A percentile compares a stretch with the other conserved stretches of the same genome.
phyloP scores from a whole-genome alignment of 2,797 vertebrate species.

The Fratercula arctica region DNA sequence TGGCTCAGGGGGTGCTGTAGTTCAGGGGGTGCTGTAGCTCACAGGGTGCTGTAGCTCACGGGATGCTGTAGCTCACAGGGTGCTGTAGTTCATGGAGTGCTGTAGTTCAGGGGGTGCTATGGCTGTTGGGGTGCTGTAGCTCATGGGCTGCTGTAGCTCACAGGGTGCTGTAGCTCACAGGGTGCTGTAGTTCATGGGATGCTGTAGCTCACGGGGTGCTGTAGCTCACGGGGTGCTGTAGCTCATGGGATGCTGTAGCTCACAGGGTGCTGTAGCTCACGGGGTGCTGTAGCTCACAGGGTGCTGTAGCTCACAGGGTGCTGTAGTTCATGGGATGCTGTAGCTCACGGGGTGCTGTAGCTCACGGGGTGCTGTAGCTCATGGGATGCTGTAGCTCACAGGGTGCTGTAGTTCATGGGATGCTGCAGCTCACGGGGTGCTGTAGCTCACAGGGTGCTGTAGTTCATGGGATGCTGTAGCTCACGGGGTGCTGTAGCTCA shows the following conservation, averaged over 20 bases:
- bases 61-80: fast-evolving
- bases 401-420: no score
- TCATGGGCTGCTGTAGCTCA: neutral
- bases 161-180: no score
- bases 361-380: neutral
- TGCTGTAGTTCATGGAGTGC: fast-evolving
- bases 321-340: neutral
- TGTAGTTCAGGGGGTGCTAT: neutral
- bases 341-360: neutral
- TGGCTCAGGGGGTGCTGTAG: fast-evolving
- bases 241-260: neutral
- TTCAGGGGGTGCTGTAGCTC: neutral
- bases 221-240: fast-evolving
- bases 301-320: neutral
- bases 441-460: fast-evolving
- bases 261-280: fast-evolving
- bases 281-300: neutral
- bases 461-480: neutral
- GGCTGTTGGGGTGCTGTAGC: fast-evolving
- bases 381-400: neutral
- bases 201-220: neutral
- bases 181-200: neutral
- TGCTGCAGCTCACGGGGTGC: neutral
- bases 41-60: fast-evolving
- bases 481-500: neutral